These are phyloP conservation scores for Hexactinellida sp. DNA, from an alignment of 37 sponge, comb jelly and placozoan species.

Conservation along the genomic window DNA sequence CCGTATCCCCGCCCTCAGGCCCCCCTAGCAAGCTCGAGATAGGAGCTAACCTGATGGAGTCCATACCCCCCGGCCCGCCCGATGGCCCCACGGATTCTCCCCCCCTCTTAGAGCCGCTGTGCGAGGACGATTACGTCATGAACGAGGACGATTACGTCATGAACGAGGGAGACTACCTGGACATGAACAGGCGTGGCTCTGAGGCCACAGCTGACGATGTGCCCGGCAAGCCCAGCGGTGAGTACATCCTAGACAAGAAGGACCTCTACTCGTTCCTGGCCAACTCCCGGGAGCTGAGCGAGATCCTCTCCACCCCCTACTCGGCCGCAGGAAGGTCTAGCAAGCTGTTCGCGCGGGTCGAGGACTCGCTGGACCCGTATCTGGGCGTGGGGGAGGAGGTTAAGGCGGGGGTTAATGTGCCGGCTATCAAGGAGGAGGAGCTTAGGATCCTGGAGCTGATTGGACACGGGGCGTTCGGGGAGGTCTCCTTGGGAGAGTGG, in stretches of 20 bases:
- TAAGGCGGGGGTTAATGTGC: slow-evolving; percentile 3
- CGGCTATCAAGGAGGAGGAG: not conserved
- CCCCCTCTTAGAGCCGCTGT: not conserved
- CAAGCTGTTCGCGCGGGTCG: not conserved
- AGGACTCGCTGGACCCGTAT: not conserved
- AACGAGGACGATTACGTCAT: not conserved
- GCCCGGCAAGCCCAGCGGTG: not conserved
- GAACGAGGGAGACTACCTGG: not conserved
- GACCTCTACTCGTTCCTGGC: slow-evolving; percentile 10
- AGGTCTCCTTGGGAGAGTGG: not conserved
- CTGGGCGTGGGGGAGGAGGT: not conserved
- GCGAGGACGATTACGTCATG: not conserved
- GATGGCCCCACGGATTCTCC: not conserved
- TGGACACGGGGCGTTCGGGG: not conserved
- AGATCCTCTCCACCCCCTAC: not conserved
- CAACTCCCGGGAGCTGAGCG: slow-evolving; percentile 2
- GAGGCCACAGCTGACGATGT: not conserved
- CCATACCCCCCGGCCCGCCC: not conserved
- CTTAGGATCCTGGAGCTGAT: not conserved
- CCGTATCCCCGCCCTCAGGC: not conserved
- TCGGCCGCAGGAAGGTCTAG: not conserved
- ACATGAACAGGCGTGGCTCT: not conserved
- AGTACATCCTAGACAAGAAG: not conserved
- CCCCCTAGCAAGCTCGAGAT: not conserved
- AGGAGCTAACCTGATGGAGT: not conserved